These are phyloP conservation scores for Macrophya annulata DNA, from an alignment of 2,888 invertebrate genomes.

Conservation along the genomic window DNA sequence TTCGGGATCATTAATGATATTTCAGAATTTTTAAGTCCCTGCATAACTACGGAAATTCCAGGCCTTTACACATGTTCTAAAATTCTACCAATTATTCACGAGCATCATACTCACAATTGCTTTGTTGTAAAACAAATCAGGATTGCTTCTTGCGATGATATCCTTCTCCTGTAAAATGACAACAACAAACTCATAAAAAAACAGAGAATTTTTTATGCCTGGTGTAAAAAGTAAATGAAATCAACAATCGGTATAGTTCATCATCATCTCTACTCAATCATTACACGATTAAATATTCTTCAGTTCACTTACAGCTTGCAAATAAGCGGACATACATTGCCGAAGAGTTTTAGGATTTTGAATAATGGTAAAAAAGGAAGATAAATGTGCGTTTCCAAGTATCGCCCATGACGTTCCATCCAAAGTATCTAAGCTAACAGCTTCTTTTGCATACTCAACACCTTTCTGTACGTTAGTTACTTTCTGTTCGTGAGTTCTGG, in stretches of 20 bases:
- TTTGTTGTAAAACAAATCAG: constrained; percentile 92
- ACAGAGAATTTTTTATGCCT: constrained; percentile 12
- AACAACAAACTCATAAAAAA: constrained; percentile 43
- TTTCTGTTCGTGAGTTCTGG: constrained; percentile 80
- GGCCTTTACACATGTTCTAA: background rate
- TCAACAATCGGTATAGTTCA: constrained; percentile 42
- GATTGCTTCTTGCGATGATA: constrained; percentile 86
- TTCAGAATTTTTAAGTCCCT: background rate
- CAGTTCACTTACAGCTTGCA: constrained; percentile 85
- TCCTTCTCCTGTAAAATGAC: constrained; percentile 84
- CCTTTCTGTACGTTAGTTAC: constrained; percentile 86
- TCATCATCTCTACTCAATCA: background rate
- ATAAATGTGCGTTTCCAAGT: constrained; percentile 92
- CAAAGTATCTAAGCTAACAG: constrained; percentile 88
- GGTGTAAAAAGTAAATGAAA: constrained; percentile 59
- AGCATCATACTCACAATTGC: constrained; percentile 85
- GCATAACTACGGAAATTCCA: background rate
- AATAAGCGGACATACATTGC: constrained; percentile 90
- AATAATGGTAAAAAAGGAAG: constrained; percentile 88
- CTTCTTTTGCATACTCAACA: constrained; percentile 90
- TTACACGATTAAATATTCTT: constrained; percentile 22
- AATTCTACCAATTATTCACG: background rate
- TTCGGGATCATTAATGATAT: background rate
- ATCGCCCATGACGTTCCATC: constrained; percentile 93
- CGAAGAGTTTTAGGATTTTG: constrained; percentile 88